Conservation (phyloP, 2,113 vertebrate genomes). For the Oreochromis spilurus region DNA sequence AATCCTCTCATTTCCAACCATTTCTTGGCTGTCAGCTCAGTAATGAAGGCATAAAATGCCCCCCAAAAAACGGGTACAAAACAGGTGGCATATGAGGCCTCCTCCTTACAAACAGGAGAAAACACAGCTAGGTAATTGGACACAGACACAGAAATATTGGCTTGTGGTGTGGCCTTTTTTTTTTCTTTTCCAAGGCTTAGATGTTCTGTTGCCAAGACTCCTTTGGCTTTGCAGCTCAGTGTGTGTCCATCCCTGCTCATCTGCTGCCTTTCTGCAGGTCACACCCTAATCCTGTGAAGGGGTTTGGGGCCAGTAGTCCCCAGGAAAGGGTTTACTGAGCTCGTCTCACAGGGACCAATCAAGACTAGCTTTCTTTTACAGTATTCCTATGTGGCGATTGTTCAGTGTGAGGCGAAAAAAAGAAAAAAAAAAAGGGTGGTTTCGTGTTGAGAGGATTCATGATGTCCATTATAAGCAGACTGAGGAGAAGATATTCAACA, state of each 20-base stretch:
- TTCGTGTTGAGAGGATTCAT: not conserved
- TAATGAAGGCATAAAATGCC: constrained; percentile 1
- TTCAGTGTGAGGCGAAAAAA: not conserved
- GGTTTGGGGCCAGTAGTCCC: constrained; percentile 16
- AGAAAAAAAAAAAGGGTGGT: not conserved
- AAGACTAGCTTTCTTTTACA: constrained; percentile 8
- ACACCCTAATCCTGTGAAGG: constrained; percentile 52
- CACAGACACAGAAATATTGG: constrained; percentile 18
- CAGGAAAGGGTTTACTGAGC: constrained; percentile 38
- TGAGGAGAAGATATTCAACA: not conserved
- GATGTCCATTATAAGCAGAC: constrained; percentile 18
- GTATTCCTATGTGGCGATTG: not conserved
- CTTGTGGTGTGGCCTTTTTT: constrained; percentile 31
- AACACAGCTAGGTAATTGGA: constrained; percentile 38
- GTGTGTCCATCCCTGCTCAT: constrained; percentile 60
- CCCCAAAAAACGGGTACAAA: not conserved
- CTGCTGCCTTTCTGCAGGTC: constrained; percentile 54
- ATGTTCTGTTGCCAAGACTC: constrained; percentile 53
- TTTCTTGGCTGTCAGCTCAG: not conserved
- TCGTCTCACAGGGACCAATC: constrained; percentile 66
- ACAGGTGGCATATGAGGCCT: constrained; percentile 9
- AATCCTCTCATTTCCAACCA: not conserved
- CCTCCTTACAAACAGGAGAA: constrained; percentile 7
- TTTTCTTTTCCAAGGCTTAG: constrained; percentile 24
- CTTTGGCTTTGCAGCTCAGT: constrained; percentile 50